phyloP scores from a whole-genome alignment of 2,113 vertebrate species.

The Crypturellus undulatus region DNA sequence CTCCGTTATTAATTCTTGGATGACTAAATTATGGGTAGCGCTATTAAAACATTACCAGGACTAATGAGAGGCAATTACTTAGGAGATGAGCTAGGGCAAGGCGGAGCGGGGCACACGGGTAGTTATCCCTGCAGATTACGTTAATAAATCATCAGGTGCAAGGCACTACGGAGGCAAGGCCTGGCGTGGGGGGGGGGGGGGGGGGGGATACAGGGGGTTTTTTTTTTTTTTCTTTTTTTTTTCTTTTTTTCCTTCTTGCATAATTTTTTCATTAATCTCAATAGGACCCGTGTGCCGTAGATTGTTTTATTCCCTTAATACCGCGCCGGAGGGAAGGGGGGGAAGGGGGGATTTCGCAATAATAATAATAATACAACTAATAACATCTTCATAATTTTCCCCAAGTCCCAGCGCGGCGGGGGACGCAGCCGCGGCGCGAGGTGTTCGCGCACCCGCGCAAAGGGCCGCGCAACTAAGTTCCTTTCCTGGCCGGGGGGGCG shows the following conservation, averaged over 20 bases:
- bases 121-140: slow-evolving; percentile 83
- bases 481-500: not conserved
- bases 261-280: slow-evolving; percentile 96
- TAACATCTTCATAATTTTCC: slow-evolving; percentile 94
- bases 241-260: slow-evolving; percentile 74
- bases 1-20: slow-evolving; percentile 82
- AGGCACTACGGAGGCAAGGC: slow-evolving; percentile 80
- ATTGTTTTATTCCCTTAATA: slow-evolving; percentile 90
- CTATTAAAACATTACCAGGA: slow-evolving; percentile 92
- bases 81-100: slow-evolving; percentile 84
- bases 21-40: slow-evolving; percentile 90
- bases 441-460: not conserved
- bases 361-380: slow-evolving; percentile 49
- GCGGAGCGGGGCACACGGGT: slow-evolving; percentile 74
- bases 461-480: not conserved
- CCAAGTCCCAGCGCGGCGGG: slow-evolving; percentile 85
- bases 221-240: slow-evolving; percentile 59
- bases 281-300: slow-evolving; percentile 87
- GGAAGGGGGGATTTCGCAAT: slow-evolving; percentile 6
- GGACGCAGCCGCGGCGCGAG: not conserved
- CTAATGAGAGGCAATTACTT: slow-evolving; percentile 95
- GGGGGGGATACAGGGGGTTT: slow-evolving; percentile 38
- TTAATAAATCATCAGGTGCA: slow-evolving; percentile 91
- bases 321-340: slow-evolving; percentile 75
- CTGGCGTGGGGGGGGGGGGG: slow-evolving; percentile 78